Base-by-base conservation (phyloP, 2,888 invertebrate genomes). In the Ecliptopera silaceata region DNA sequence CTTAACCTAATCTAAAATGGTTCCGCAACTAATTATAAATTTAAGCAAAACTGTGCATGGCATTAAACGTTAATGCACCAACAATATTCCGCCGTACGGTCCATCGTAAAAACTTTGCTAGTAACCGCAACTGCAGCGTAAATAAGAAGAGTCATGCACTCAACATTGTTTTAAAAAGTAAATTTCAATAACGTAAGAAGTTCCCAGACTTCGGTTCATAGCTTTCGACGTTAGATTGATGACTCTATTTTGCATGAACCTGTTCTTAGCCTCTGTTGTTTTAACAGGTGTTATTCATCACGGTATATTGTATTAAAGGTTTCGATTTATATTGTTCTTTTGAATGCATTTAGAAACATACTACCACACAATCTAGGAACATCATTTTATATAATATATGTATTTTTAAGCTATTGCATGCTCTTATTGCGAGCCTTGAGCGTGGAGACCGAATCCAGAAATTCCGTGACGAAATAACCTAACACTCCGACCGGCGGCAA, bases 21-120 rank as follows among this genome's bases (percentile, higher is more conserved):
- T 82, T 84, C 77, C 71, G 76, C 66, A 77, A 75, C 75, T 82
- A 87, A 86, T 88, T 86, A 88, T 77, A 85, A 88, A 83, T 84
- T 86, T 83, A 74, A 81, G 76, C 77, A 74, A 72, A 81, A 83
- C 79, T 75, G 76, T 69, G 69, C 73, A 77, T 74, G 71, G 79
- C 75, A 82, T 86, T 86, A 85, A 87, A 84, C 84, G 81, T 84
- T 86, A 88, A 88, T 87, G 86, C 84, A 86, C 82, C 84, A 82
- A 86, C 86, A 83, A 86, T 87, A 86, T 85, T 79, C 82, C 71
- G 17, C 13, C 13, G 54, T 55, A 79, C 80, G 76, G 76, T 79
- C 75, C 68, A 78, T 84, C 86, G 86, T 88, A 88, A 89, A 89
- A 88, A 89, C 87, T 89, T 89, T 80, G 72, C 72, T 78, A 75